A percentile compares a stretch with the other conserved stretches of the same genome.
These are phyloP conservation scores for Battus philenor DNA, from an alignment of 1,140 invertebrate genomes.

Conservation along the genomic window DNA sequence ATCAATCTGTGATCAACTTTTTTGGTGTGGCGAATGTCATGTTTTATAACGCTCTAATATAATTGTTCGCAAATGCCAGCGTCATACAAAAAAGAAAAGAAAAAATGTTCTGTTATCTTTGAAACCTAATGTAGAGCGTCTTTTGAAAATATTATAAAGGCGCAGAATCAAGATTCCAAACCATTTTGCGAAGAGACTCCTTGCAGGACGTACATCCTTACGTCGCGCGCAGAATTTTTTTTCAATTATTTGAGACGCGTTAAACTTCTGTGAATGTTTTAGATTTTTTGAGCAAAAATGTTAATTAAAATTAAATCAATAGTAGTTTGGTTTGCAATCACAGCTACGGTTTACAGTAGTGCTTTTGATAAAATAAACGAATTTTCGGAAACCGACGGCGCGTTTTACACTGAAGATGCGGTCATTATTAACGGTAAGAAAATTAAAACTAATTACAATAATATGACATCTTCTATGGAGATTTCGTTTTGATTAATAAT, in stretches of 20 bases:
- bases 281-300: conserved; percentile 24
- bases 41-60: conserved; percentile 46
- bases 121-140: conserved; percentile 63
- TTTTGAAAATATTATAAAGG: conserved; percentile 72
- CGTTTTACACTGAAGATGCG: conserved; percentile 58
- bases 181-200: conserved; percentile 69
- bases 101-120: conserved; percentile 70
- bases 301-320: conserved; percentile 38
- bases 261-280: conserved; percentile 23
- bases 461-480: no score
- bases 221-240: conserved; percentile 29
- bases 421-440: conserved; percentile 58
- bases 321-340: conserved; percentile 34
- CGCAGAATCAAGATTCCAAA: conserved; percentile 41
- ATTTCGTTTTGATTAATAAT: no score
- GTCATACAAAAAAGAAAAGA: conserved; percentile 56
- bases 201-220: conserved; percentile 56
- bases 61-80: conserved; percentile 45
- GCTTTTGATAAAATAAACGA: conserved; percentile 34
- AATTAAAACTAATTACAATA: background rate
- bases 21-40: conserved; percentile 42
- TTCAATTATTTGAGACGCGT: conserved; percentile 14
- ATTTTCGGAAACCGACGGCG: conserved; percentile 54
- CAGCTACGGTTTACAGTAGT: conserved; percentile 36
- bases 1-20: conserved; percentile 37